Evolutionary conservation across 2,888 invertebrate species (phyloP), one percentile per base, ranked within the genome.

Genomic region (Embidobia sp.): DNA sequence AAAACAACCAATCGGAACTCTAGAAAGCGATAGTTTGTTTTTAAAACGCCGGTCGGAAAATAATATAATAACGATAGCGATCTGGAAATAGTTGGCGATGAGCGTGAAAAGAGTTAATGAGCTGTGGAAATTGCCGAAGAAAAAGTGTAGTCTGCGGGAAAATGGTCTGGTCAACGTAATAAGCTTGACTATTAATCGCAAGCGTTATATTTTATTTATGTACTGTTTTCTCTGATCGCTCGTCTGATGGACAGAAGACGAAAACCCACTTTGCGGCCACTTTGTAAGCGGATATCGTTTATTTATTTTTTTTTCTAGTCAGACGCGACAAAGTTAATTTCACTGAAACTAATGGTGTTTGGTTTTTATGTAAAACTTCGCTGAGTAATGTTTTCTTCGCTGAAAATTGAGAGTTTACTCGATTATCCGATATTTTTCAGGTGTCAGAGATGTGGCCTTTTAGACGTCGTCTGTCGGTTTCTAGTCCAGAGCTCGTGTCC

Each of bases 401-500:
- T n/a, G n/a, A n/a, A n/a, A n/a, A n/a, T n/a, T n/a, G n/a, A n/a
- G n/a, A 16, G 8, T 40, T 8, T 18, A 16, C 6, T 40, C 16
- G 8, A 29, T 27, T 53, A 37, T 13, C n/a, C n/a, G 11, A 15
- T 16, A 8, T 57, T 16, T 72, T 74, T 13, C 49, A 74, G 74
- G 26, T n/a, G 13, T 26, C 22, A 18, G 67, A 8, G 27, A 77
- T 77, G 77, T 77, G 77, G 77, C 72, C 72, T 35, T 77, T 77
- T 16, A 70, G 55, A 77, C 61, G 72, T 33, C 72, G 77, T n/a
- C 26, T 61, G 13, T 67, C 72, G 11, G 49, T 53, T 42, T 67
- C 72, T 48, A 66, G 72, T 77, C 77, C 77, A 3, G 72, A 77
- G 33, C 57, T 77, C 11, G 77, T 77, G 27, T 77, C 77, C 1